These are phyloP conservation scores for Sthenelais limicola DNA, from an alignment of 2,888 invertebrate genomes.

Conservation along the genomic window DNA sequence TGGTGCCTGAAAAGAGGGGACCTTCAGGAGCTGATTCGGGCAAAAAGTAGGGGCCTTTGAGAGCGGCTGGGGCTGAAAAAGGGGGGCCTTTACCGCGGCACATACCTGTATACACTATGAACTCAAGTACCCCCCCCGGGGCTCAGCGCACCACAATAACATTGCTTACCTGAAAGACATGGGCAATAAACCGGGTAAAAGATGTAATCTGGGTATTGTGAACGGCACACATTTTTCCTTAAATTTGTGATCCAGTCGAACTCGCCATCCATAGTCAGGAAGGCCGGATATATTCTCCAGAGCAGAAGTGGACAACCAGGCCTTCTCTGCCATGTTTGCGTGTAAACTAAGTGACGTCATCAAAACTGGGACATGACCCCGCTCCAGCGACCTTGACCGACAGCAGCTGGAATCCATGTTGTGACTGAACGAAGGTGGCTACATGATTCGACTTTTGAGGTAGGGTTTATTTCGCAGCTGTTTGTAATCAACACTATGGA, in stretches of 20 bases:
- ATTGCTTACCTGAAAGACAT: slow-evolving; percentile 80
- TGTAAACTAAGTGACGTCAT: slow-evolving; percentile 31
- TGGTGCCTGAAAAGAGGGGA: too few relatives aligned
- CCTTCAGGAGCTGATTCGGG: too few relatives aligned
- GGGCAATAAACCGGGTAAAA: slow-evolving; percentile 81
- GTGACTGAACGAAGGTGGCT: too few relatives aligned
- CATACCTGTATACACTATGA: neutral
- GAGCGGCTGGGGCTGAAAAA: too few relatives aligned
- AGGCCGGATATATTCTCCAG: slow-evolving; percentile 59
- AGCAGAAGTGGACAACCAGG: slow-evolving; percentile 54
- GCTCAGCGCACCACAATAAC: neutral
- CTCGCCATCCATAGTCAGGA: slow-evolving; percentile 69
- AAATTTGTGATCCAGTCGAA: slow-evolving; percentile 61
- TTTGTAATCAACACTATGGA: too few relatives aligned
- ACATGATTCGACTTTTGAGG: too few relatives aligned
- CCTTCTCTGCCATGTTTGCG: slow-evolving; percentile 30
- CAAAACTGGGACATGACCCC: neutral
- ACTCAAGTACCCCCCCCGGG: neutral
- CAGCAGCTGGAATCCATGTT: too few relatives aligned
- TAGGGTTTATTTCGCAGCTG: too few relatives aligned
- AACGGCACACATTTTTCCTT: slow-evolving; percentile 65
- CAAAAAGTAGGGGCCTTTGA: too few relatives aligned
- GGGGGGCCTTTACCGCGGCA: neutral
- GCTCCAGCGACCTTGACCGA: slow-evolving; percentile 20
- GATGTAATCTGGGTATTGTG: slow-evolving; percentile 77